phyloP scores from a whole-genome alignment of 1,140 invertebrate genomes.

The Frieseomelitta varia region DNA sequence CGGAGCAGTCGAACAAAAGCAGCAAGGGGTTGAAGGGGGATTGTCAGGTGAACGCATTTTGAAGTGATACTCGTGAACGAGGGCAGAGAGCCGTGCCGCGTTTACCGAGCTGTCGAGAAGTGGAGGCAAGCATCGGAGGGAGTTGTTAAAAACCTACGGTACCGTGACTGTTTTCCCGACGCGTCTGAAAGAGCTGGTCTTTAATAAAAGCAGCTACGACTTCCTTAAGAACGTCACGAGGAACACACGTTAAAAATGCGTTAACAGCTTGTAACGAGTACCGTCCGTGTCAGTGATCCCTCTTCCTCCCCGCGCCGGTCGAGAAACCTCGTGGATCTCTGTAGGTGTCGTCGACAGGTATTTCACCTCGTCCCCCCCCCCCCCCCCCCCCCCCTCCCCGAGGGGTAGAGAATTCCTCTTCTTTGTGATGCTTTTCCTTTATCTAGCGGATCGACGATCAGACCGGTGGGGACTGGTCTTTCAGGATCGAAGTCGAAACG shows the following conservation, averaged over 20 bases:
- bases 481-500: constrained; percentile 12
- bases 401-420: not conserved
- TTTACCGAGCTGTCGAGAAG: constrained; percentile 45
- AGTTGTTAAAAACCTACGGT: constrained; percentile 35
- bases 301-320: no score
- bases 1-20: not conserved
- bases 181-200: not conserved
- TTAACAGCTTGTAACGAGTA: constrained; percentile 45
- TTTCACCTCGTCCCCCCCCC: constrained; percentile 15
- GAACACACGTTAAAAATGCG: constrained; percentile 44
- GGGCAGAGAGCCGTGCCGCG: not conserved
- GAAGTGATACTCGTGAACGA: not conserved
- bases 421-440: constrained; percentile 21
- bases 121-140: constrained; percentile 20
- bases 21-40: not conserved
- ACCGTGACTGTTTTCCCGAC: constrained; percentile 24
- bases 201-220: not conserved
- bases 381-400: no score
- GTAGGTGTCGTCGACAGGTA: constrained; percentile 42
- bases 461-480: not conserved
- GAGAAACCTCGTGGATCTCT: not conserved
- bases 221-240: constrained; percentile 33
- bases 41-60: constrained; percentile 24
- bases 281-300: constrained; percentile 33
- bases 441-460: constrained; percentile 26